A percentile compares a stretch with the other conserved stretches of the same genome.
Conservation (phyloP, 2,113 vertebrate genomes). For the Upupa epops region DNA sequence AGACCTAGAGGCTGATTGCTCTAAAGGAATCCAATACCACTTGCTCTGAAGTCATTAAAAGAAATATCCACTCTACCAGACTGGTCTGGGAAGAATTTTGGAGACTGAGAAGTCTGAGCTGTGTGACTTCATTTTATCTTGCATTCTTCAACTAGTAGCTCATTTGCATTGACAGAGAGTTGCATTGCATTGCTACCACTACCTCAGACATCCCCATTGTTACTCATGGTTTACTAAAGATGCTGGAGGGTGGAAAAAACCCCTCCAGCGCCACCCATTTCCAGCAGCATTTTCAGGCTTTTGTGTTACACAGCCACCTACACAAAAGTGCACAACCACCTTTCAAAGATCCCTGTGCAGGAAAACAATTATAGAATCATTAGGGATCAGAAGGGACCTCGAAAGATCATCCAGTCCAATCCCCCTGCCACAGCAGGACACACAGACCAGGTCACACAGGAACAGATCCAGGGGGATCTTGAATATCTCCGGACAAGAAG, state of each 20-base stretch:
- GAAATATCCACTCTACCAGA: not conserved
- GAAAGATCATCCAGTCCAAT: too few relatives aligned
- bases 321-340: not conserved
- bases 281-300: not conserved
- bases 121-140: not conserved
- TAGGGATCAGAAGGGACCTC: too few relatives aligned
- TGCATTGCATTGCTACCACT: not conserved
- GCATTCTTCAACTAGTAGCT: not conserved
- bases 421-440: too few relatives aligned
- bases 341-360: not conserved
- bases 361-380: too few relatives aligned
- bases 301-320: not conserved
- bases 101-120: not conserved
- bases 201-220: not conserved
- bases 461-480: too few relatives aligned
- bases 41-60: not conserved
- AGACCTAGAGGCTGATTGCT: not conserved
- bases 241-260: not conserved
- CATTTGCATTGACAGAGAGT: not conserved
- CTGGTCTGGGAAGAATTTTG: not conserved
- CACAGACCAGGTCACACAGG: too few relatives aligned
- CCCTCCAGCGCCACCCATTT: not conserved
- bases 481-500: too few relatives aligned
- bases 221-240: not conserved
- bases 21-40: not conserved